Evolutionary conservation across 1,140 invertebrate genomes (phyloP).

Genomic region (Conus ventricosus): DNA sequence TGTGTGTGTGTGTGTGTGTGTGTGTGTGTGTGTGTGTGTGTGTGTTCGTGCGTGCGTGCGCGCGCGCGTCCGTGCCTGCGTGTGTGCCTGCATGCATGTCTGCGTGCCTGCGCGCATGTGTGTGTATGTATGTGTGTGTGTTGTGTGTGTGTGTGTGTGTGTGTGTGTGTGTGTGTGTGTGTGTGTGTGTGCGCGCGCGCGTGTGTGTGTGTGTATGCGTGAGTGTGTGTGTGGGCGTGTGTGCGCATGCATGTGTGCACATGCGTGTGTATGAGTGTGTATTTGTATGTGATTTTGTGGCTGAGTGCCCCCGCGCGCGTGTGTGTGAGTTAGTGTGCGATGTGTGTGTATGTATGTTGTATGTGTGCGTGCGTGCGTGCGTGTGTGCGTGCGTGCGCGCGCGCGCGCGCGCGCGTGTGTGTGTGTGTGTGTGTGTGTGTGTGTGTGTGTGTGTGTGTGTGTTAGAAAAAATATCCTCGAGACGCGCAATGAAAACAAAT

Average conservation of each 20-base stretch:
- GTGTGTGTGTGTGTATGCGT: neutral
- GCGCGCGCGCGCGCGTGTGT: neutral
- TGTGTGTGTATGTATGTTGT: constrained; percentile 4
- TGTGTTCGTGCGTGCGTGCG: neutral
- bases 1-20: no score
- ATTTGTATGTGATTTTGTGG: no score
- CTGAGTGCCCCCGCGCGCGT: no score
- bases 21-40: neutral
- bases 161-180: no score
- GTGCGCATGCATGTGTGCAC: constrained; percentile 6
- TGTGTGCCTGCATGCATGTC: neutral
- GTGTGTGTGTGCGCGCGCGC: no score
- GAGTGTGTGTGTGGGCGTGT: neutral
- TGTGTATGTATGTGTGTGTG: no score
- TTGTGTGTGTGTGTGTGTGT: no score
- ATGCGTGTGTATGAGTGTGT: no score
- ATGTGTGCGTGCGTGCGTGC: neutral
- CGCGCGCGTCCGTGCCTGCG: neutral
- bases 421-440: neutral
- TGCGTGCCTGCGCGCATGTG: neutral
- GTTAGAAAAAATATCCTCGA: no score
- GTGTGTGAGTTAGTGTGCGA: neutral
- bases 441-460: neutral
- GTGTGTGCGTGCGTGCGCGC: neutral
- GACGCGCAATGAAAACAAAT: no score